Evolutionary conservation across 2,113 vertebrate genomes (phyloP), one percentile per base, ranked within the genome.

Genomic region (Pelobates fuscus): DNA sequence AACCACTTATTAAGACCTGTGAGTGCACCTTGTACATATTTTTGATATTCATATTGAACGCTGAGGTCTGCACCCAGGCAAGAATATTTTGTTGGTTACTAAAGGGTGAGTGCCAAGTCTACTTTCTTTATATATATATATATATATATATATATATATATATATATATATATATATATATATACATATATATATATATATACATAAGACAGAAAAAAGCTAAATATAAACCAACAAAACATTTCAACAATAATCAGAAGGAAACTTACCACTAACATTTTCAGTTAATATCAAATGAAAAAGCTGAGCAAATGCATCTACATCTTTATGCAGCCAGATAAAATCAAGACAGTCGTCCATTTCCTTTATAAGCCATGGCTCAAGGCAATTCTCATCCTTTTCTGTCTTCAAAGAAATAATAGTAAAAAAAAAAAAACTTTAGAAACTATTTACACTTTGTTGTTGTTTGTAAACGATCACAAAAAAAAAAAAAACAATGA

Each of bases 311-410:
- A 98, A 97, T 15, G 89, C 84, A 77, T 94, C 94, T 23, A 81
- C 66, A 70, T 98, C 94, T 81, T 94, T 91, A 82, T 86, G 84
- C 5, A 96, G 81, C 90, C 97, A 98, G 73, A 98, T 90, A 73
- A 88, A 90, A 68, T 94, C 93, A 75, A 99, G 94, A 87, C 95
- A 96, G 32, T 91, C 84, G 83, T 99, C 95, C 94, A 98, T 96
- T 84, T 99, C 94, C 78, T 91, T 94, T 81, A 89, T 78, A 81
- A 98, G 67, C 95, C 94, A 96, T 0, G 90, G 93, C 60, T 96
- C 94, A 81, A 97, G 82, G 20, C 88, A 90, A 58, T 90, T 89
- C 0, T 43, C 79, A 77, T 92, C 91, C 78, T 89, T 93, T 78
- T 94, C 92, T 80, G 77, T 85, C 95, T 98, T 82, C 77, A 78